phyloP scores from a whole-genome alignment of 2,888 invertebrate species.

The Eupithecia inturbata region DNA sequence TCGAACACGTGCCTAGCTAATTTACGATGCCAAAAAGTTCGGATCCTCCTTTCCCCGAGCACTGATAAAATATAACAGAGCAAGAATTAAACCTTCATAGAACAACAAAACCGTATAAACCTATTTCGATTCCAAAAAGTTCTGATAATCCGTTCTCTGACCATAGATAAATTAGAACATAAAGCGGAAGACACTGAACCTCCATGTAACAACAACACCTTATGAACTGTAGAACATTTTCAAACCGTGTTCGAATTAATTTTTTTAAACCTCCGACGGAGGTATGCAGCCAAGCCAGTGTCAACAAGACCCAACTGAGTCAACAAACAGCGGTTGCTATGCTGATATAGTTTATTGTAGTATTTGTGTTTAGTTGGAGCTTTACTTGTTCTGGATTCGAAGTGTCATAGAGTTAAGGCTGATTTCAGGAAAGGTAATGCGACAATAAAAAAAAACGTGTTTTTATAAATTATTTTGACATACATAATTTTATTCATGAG shows the following conservation, averaged over 20 bases:
- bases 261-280: slow-evolving; percentile 12
- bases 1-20: neutral
- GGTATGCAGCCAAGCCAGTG: slow-evolving; percentile 26
- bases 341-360: slow-evolving; percentile 26
- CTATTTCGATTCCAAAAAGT: neutral
- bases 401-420: neutral
- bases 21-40: neutral
- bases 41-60: neutral
- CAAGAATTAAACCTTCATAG: neutral
- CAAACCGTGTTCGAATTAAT: neutral
- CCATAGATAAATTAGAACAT: neutral
- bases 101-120: neutral
- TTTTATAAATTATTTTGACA: too few species aligned
- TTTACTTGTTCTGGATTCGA: slow-evolving; percentile 17
- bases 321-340: slow-evolving; percentile 24
- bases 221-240: neutral
- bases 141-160: neutral
- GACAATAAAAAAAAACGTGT: too few species aligned
- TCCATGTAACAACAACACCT: neutral
- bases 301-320: slow-evolving; percentile 35
- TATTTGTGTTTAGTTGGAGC: slow-evolving; percentile 21
- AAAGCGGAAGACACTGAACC: neutral
- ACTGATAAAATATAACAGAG: neutral
- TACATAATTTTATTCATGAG: neutral
- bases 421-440: neutral